These are phyloP conservation scores for Lithophane semibrunnea DNA, from an alignment of 2,888 invertebrate species.

Conservation along the genomic window DNA sequence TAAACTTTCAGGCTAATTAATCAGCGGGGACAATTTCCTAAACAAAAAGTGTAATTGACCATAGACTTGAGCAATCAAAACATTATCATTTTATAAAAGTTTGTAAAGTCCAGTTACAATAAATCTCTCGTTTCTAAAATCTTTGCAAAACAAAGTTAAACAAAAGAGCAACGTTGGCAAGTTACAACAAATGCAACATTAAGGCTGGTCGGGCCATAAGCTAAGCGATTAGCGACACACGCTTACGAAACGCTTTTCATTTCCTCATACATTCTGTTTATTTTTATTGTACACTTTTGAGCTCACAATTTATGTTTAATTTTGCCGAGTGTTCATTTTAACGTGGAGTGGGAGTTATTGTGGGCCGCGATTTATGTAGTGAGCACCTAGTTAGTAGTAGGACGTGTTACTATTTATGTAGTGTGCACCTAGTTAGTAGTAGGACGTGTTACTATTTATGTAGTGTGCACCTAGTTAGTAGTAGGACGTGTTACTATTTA, in stretches of 20 bases:
- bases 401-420: slow-evolving; percentile 13
- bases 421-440: too few relatives aligned
- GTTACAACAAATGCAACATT: slow-evolving; percentile 56
- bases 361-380: slow-evolving; percentile 10
- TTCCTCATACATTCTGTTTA: slow-evolving; percentile 63
- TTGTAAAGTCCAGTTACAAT: slow-evolving; percentile 29
- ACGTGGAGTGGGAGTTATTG: slow-evolving; percentile 35
- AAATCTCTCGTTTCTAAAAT: slow-evolving; percentile 43
- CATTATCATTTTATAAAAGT: slow-evolving; percentile 50
- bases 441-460: too few relatives aligned
- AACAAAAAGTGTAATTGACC: slow-evolving; percentile 34
- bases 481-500: too few relatives aligned
- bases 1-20: neutral
- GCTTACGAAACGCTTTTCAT: slow-evolving; percentile 62
- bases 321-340: slow-evolving; percentile 53
- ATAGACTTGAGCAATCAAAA: slow-evolving; percentile 45
- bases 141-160: slow-evolving; percentile 41
- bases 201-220: slow-evolving; percentile 54
- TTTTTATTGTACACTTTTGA: slow-evolving; percentile 61
- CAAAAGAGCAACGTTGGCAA: slow-evolving; percentile 48
- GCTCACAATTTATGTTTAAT: slow-evolving; percentile 61
- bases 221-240: slow-evolving; percentile 60
- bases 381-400: slow-evolving; percentile 8
- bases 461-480: too few relatives aligned
- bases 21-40: slow-evolving; percentile 13